Base-by-base conservation (phyloP, 2,113 vertebrate genomes). In the Hypomesus transpacificus region DNA sequence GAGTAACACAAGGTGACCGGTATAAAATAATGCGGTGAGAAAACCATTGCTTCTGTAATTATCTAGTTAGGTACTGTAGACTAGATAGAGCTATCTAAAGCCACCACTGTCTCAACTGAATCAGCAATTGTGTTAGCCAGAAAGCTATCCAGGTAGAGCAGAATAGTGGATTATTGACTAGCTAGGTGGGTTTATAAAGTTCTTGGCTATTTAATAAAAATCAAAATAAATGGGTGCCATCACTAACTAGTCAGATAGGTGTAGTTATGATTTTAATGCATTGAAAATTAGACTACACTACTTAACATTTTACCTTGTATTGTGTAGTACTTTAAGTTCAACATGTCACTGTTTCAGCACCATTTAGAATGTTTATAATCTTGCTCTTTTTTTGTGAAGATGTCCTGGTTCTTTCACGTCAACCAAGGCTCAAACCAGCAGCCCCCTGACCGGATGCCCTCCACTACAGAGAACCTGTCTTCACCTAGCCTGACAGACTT, bases 341-440 rank as follows among this genome's bases (percentile, higher is more conserved):
- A 46, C 39, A 46, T 46, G 39, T 46, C 39, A 46, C 2, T 46
- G 39, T 46, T 46, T 46, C 1, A 46, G 39, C 39, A 46, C 8
- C 39, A 28, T 61, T 34, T 3, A 63, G 26, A 24, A 21, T 65
- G 39, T 39, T 2, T 50, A 16, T 56, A 13, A 54, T 51, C 18
- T 53, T 28, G 26, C 69, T 24, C 58, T 24, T 50, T 68, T 59
- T 66, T 68, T 72, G 34, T 66, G 77, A 80, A 80, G 26, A 91
- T 93, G 90, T 88, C 88, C 80, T 90, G 88, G 89, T 87, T 91
- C 75, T 81, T 53, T 72, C 83, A 87, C 72, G 82, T 83, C 65
- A 65, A 67, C 58, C 85, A 76, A 70, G 66, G 77, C 14, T 75
- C 83, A 3, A 60, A 63, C 54, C 82, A 74, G 17, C 73, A 77